These are phyloP conservation scores for Allygus modestus DNA, from an alignment of 2,888 invertebrate genomes.

Conservation along the genomic window DNA sequence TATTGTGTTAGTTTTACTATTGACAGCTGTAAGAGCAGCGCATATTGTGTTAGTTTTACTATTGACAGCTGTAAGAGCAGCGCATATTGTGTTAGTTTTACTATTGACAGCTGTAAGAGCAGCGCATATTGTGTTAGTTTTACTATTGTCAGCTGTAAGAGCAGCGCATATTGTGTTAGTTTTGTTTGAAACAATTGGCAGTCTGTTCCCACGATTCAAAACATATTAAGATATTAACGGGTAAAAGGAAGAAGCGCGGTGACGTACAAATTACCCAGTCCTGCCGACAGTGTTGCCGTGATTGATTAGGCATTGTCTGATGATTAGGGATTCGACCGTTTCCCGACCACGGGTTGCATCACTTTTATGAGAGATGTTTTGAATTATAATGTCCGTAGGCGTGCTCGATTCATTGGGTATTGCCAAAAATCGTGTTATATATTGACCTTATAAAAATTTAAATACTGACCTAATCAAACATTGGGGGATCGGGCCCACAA, in stretches of 20 bases:
- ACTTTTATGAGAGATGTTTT: conserved; percentile 16
- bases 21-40: too few relatives aligned
- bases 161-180: too few relatives aligned
- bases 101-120: too few relatives aligned
- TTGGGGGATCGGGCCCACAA: conserved; percentile 33
- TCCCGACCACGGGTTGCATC: not conserved
- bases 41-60: too few relatives aligned
- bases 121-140: too few relatives aligned
- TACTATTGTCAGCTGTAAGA: too few relatives aligned
- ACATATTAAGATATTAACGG: conserved; percentile 1
- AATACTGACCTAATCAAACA: conserved; percentile 56
- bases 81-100: too few relatives aligned
- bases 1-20: too few relatives aligned
- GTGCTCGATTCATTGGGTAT: conserved; percentile 12
- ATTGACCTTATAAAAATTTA: conserved; percentile 48
- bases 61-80: too few relatives aligned
- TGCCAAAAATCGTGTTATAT: conserved; percentile 51
- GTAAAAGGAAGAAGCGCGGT: not conserved
- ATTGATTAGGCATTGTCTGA: conserved; percentile 55
- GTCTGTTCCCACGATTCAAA: not conserved
- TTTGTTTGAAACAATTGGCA: not conserved
- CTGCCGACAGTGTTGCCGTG: conserved; percentile 12
- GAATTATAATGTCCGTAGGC: conserved; percentile 34
- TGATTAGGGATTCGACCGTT: conserved; percentile 53
- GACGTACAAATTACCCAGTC: conserved; percentile 1